These are phyloP conservation scores for Montipora capricornis DNA, from an alignment of 64 coral and sea anemone species.

Conservation along the genomic window DNA sequence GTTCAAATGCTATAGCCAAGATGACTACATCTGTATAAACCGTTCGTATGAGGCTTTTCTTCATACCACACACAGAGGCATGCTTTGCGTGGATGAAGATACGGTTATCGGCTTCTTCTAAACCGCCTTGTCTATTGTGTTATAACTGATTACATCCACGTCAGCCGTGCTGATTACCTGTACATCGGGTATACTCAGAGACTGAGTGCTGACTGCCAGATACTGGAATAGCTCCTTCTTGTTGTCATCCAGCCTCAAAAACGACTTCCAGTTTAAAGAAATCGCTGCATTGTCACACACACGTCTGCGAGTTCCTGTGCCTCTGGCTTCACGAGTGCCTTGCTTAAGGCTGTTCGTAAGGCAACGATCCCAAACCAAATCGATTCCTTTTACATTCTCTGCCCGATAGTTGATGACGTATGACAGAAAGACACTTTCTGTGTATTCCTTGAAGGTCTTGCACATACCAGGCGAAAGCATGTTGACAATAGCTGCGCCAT, in stretches of 20 bases:
- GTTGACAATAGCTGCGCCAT: not conserved
- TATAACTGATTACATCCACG: constrained; percentile 38
- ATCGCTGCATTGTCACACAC: constrained; percentile 51
- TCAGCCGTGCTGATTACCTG: constrained; percentile 55
- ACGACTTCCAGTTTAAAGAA: constrained; percentile 64
- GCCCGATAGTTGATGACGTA: not conserved
- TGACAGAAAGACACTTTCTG: constrained; percentile 11
- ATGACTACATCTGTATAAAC: constrained; percentile 62
- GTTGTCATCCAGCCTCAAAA: constrained; percentile 75
- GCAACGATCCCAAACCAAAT: constrained; percentile 39
- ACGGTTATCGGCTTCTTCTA: constrained; percentile 51
- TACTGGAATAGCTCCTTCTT: constrained; percentile 66
- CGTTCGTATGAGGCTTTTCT: constrained; percentile 57
- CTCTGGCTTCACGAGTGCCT: constrained; percentile 43
- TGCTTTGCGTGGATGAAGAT: constrained; percentile 67
- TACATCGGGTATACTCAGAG: constrained; percentile 10
- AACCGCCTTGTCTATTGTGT: constrained; percentile 36
- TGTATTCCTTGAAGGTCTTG: constrained; percentile 62
- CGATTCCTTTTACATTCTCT: constrained; percentile 52
- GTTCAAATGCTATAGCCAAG: constrained; percentile 44
- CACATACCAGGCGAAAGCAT: constrained; percentile 53
- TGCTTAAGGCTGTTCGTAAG: constrained; percentile 47
- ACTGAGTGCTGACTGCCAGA: constrained; percentile 35
- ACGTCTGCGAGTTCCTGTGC: constrained; percentile 25
- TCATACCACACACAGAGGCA: constrained; percentile 48